These are phyloP conservation scores for Mactromeris polynyma DNA, from an alignment of 2,888 invertebrate species.

Conservation along the genomic window DNA sequence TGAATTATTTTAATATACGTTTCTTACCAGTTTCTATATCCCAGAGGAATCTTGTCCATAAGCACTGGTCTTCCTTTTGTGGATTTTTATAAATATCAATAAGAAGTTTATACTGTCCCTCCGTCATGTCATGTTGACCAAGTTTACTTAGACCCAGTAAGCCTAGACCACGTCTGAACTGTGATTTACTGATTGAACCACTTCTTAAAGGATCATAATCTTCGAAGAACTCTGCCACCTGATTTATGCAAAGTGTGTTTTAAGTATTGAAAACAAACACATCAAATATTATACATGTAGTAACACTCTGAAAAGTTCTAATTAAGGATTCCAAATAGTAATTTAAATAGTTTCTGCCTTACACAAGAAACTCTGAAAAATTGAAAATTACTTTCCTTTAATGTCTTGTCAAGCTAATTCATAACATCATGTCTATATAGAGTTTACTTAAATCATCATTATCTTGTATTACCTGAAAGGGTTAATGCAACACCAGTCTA, in stretches of 20 bases:
- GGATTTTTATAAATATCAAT: slow-evolving; percentile 84
- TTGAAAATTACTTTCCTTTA: not conserved
- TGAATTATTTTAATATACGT: not conserved
- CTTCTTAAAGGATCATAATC: slow-evolving; percentile 86
- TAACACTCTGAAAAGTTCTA: too few relatives aligned
- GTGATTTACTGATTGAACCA: slow-evolving; percentile 85
- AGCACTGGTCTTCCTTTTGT: slow-evolving; percentile 80
- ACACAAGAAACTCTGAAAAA: too few relatives aligned
- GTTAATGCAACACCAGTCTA: too few relatives aligned
- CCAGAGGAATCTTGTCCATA: slow-evolving; percentile 85
- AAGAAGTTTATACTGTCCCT: slow-evolving; percentile 83
- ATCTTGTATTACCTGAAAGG: too few relatives aligned
- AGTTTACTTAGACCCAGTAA: slow-evolving; percentile 85
- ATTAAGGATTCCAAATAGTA: too few relatives aligned
- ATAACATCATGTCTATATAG: too few relatives aligned
- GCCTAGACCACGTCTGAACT: slow-evolving; percentile 85
- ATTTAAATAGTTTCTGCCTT: too few relatives aligned
- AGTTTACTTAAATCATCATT: too few relatives aligned
- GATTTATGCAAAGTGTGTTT: not conserved
- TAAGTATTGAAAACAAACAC: not conserved
- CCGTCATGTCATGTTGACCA: slow-evolving; percentile 85
- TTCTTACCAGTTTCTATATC: slow-evolving; percentile 86
- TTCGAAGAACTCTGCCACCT: slow-evolving; percentile 86
- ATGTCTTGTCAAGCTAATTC: too few relatives aligned
- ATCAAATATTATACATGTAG: too few relatives aligned